These are phyloP conservation scores for Pelodytes ibericus DNA, from an alignment of 2,797 vertebrate species.

Conservation along the genomic window DNA sequence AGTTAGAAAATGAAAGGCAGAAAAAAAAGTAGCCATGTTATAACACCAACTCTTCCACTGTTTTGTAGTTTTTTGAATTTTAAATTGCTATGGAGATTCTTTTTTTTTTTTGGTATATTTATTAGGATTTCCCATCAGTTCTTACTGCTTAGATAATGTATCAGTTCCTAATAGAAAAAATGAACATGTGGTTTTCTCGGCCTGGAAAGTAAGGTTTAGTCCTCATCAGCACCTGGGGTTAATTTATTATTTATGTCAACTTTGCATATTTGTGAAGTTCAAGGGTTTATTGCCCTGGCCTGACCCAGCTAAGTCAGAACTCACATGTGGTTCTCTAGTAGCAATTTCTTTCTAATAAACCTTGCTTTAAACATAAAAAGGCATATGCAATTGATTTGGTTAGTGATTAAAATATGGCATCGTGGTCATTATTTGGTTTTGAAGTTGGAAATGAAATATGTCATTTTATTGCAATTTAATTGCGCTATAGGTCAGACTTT, in stretches of 20 bases:
- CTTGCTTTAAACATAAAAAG: constrained; percentile 73
- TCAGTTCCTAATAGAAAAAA: constrained; percentile 51
- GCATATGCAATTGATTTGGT: constrained; percentile 82
- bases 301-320: constrained; percentile 81
- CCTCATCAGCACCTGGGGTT: constrained; percentile 68
- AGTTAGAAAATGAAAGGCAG: too few relatives aligned
- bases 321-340: constrained; percentile 81
- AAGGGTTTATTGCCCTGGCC: constrained; percentile 82
- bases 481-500: constrained; percentile 65
- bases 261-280: constrained; percentile 86
- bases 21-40: too few relatives aligned
- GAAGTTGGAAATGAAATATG: constrained; percentile 68
- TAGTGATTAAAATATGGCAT: constrained; percentile 79
- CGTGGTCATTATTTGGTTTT: constrained; percentile 75
- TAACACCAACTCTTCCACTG: too few relatives aligned
- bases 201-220: constrained; percentile 52
- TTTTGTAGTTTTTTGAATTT: too few relatives aligned
- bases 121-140: too few relatives aligned
- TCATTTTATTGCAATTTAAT: constrained; percentile 65
- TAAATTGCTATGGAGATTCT: too few relatives aligned
- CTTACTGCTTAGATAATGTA: constrained; percentile 40
- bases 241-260: constrained; percentile 86
- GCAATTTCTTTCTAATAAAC: constrained; percentile 84
- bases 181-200: constrained; percentile 49
- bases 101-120: too few relatives aligned